phyloP scores from a whole-genome alignment of 2,888 invertebrate species.

The Chymomyza amoena region DNA sequence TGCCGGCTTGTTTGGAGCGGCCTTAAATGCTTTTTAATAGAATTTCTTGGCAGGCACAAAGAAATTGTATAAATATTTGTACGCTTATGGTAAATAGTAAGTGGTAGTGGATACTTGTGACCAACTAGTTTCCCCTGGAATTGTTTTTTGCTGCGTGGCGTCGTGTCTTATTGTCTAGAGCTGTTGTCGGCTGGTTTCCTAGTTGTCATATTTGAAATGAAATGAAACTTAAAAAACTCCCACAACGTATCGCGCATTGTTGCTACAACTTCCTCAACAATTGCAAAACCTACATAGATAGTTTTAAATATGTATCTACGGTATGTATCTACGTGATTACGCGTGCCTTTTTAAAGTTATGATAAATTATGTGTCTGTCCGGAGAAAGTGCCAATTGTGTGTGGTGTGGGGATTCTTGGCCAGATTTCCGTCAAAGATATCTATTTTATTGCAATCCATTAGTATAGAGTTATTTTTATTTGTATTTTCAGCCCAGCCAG shows the following conservation, averaged over 20 bases:
- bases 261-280: constrained; percentile 43
- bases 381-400: constrained; percentile 67
- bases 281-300: constrained; percentile 6
- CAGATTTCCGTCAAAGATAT: constrained; percentile 38
- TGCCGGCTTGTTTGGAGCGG: neutral
- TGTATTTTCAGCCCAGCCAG: constrained; percentile 3
- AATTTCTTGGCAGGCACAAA: neutral
- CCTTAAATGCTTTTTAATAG: neutral
- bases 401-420: constrained; percentile 53
- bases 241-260: constrained; percentile 21
- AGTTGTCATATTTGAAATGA: constrained; percentile 34
- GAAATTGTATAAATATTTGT: neutral
- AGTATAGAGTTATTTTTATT: neutral
- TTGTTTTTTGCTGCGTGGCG: neutral
- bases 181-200: constrained; percentile 30
- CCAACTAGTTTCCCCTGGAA: neutral
- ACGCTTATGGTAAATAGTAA: neutral
- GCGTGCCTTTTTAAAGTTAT: constrained; percentile 55
- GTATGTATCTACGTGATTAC: constrained; percentile 28
- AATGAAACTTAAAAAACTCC: constrained; percentile 25
- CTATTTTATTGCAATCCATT: neutral
- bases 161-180: constrained; percentile 3
- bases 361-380: constrained; percentile 61
- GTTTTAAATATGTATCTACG: neutral
- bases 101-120: constrained; percentile 1